Evolutionary conservation across 2,888 invertebrate species (phyloP), one percentile per base, ranked within the genome.

Genomic region (Pilophorus perplexus): DNA sequence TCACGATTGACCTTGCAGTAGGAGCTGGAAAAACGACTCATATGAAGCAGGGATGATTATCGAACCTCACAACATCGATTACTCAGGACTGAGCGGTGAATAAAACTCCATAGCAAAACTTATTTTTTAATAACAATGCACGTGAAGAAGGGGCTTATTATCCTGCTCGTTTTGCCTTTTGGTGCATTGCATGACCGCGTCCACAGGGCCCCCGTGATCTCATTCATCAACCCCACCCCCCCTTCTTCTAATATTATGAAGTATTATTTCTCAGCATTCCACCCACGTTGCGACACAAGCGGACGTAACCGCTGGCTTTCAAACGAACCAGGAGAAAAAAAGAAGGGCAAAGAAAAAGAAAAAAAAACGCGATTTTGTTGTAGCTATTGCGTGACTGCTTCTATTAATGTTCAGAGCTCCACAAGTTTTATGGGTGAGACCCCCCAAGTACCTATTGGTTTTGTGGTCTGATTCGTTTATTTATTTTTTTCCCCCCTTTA

Each of bases 171-270:
- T 33, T 33, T 12, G 33, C 33, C 33, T 33, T 33, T 33, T 33
- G 33, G 33, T 33, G 33, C 33, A 33, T 33, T 33, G 33, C 33
- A 33, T 33, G 33, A 8, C 33, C 33, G 12, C 33, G 33, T 33
- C 12, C 12, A 8, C 33, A n/a, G n/a, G n/a, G n/a, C n/a, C n/a
- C n/a, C n/a, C n/a, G n/a, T 12, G 33, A 33, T 33, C 33, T 16
- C 44, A 14, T 44, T 16, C 44, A 44, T 16, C 44, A 44, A 5
- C 14, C 25, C 60, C n/a, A 2, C 60, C 50, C 44, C 6, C 16
- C 64, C 37, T 38, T n/a, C 54, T 52, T 22, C 64, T 14, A 57
- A 23, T 18, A 50, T n/a, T 18, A 38, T 14, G 22, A 25, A 44
- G 14, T 46, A n/a, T 14, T 14, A 44, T 44, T 44, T 44, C 44